phyloP scores from a whole-genome alignment of 2,888 invertebrate genomes.

The Drosophila helvetica region DNA sequence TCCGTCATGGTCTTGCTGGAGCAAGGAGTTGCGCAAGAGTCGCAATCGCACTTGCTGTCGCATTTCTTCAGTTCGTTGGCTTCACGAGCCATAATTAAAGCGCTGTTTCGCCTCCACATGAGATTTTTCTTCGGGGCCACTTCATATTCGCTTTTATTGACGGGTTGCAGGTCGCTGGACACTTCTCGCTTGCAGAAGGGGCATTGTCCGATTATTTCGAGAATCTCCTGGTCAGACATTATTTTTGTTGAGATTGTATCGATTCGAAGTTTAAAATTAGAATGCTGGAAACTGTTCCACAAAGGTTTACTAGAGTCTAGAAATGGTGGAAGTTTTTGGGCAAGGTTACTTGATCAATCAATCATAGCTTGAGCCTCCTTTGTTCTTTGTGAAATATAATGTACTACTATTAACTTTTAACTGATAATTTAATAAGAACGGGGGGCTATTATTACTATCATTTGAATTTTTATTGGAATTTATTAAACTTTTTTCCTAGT shows the following conservation, averaged over 20 bases:
- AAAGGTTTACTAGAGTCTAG: not conserved
- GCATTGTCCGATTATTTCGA: slow-evolving; percentile 28
- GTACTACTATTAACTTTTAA: not conserved
- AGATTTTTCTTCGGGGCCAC: not conserved
- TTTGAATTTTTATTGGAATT: too few species aligned
- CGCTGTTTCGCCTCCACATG: too few species aligned
- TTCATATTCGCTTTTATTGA: not conserved
- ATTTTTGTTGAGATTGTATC: not conserved
- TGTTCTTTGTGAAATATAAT: too few species aligned
- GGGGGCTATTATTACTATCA: too few species aligned
- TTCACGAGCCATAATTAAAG: too few species aligned
- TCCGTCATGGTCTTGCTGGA: too few species aligned
- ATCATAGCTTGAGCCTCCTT: not conserved
- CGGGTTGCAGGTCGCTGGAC: slow-evolving; percentile 31
- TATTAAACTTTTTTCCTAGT: too few species aligned
- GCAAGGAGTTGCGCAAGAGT: too few species aligned
- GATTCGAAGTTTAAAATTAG: not conserved
- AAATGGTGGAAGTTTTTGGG: not conserved
- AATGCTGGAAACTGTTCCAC: not conserved
- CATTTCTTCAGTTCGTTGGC: too few species aligned
- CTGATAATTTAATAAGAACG: not conserved
- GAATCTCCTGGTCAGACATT: too few species aligned
- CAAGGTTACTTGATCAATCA: not conserved
- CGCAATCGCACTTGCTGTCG: too few species aligned
- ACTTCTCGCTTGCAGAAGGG: slow-evolving; percentile 37